Evolutionary conservation across 2,113 vertebrate genomes (phyloP), one percentile per base, ranked within the genome.

Genomic region (Rallus limicola): DNA sequence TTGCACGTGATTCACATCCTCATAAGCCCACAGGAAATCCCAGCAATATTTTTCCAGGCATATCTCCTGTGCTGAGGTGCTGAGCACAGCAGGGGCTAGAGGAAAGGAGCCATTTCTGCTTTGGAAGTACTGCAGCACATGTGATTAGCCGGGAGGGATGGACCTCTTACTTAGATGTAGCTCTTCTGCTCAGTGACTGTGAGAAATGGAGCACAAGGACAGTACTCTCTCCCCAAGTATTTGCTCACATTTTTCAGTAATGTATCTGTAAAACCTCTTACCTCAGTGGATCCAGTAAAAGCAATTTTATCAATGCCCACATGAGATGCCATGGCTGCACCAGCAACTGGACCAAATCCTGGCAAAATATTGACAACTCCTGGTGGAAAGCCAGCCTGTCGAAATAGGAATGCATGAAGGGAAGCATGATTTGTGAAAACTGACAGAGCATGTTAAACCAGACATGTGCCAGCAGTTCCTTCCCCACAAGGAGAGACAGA

Each of bases 321-420:
- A 59, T 99, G 99, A 65, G 98, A 99, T 70, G 99, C 98, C 86
- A 99, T 99, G 16, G 99, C 98, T 71, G 99, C 99, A 94, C 99
- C 99, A 76, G 99, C 99, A 28, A 99, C 99, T 96, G 99, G 99
- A 97, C 99, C 99, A 55, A 98, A 99, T 98, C 99, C 99, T 95
- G 99, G 99, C 98, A 99, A 98, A 98, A 99, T 99, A 98, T 99
- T 99, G 98, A 99, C 98, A 93, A 99, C 99, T 98, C 99, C 99
- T 33, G 99, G 99, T 96, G 99, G 99, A 98, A 99, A 99, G 92
- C 99, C 99, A 59, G 99, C 99, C 99, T 99, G 98, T 97, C 96
- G 98, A 98, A 99, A 98, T 93, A 99, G 95, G 58, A 91, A 82
- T 62, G 82, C 98, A 97, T 82, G 88, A 98, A 98, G 98, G 98